These are phyloP conservation scores for Solenopsis fugax DNA, from an alignment of 1,140 invertebrate genomes.

Conservation along the genomic window DNA sequence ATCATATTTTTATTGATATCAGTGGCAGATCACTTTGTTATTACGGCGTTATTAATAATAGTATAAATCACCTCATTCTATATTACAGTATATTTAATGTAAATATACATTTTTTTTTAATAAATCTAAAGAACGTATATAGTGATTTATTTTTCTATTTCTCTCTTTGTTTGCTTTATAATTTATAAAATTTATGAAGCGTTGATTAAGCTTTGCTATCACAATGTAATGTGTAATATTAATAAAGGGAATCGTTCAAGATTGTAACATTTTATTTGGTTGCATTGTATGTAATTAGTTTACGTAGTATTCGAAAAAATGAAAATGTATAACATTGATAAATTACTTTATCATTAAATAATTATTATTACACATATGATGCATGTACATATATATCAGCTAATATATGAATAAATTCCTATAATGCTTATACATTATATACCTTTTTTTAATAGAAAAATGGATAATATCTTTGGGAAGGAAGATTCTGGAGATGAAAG, in stretches of 20 bases:
- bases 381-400: constrained; percentile 1
- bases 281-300: neutral
- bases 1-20: neutral
- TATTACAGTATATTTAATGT: neutral
- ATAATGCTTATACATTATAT: neutral
- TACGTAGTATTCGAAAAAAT: neutral
- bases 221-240: neutral
- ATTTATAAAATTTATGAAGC: neutral
- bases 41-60: neutral
- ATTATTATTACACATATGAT: constrained; percentile 24
- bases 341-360: neutral
- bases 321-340: neutral
- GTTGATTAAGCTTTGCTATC: neutral
- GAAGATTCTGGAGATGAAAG: constrained; percentile 81
- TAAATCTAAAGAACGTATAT: neutral
- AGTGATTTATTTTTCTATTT: neutral
- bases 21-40: neutral
- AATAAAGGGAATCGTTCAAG: too few species aligned
- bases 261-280: neutral
- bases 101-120: neutral
- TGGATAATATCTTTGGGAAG: constrained; percentile 82
- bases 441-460: neutral
- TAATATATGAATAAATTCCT: neutral
- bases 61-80: neutral
- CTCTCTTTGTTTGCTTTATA: neutral